These are phyloP conservation scores for Zaprionus lineosus DNA, from an alignment of 2,888 invertebrate genomes.

Conservation along the genomic window DNA sequence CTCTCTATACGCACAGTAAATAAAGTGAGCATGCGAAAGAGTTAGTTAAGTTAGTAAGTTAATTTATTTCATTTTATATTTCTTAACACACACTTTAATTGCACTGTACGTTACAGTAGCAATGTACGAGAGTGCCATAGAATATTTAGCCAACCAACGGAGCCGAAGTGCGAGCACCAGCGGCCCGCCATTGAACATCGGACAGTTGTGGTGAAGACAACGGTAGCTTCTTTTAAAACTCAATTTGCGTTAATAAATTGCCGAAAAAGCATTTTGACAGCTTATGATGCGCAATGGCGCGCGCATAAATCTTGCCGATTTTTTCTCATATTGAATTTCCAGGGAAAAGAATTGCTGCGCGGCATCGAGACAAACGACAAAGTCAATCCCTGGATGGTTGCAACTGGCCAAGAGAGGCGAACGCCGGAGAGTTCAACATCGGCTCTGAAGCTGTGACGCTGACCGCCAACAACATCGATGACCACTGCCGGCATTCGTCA, in stretches of 20 bases:
- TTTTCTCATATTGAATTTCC: constrained; percentile 45
- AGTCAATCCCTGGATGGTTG: constrained; percentile 27
- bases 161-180: constrained; percentile 11
- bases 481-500: constrained; percentile 76
- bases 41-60: no score
- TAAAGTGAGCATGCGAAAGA: no score
- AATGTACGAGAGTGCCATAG: no score
- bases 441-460: background rate
- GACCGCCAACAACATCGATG: constrained; percentile 7
- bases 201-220: constrained; percentile 24
- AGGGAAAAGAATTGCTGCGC: constrained; percentile 45
- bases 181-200: constrained; percentile 35
- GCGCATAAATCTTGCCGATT: constrained; percentile 71
- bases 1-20: no score
- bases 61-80: no score
- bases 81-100: no score
- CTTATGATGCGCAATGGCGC: constrained; percentile 76
- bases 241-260: constrained; percentile 82
- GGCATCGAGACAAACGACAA: constrained; percentile 53
- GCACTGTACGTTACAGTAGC: constrained; percentile 47
- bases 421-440: background rate
- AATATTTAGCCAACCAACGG: constrained; percentile 9
- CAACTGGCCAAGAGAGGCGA: constrained; percentile 17
- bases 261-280: constrained; percentile 81
- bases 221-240: constrained; percentile 79